Percentiles rank a stretch among this genome's conserved stretches.
Conservation (phyloP, 2,113 vertebrate species). For the Falcunculus frontatus region DNA sequence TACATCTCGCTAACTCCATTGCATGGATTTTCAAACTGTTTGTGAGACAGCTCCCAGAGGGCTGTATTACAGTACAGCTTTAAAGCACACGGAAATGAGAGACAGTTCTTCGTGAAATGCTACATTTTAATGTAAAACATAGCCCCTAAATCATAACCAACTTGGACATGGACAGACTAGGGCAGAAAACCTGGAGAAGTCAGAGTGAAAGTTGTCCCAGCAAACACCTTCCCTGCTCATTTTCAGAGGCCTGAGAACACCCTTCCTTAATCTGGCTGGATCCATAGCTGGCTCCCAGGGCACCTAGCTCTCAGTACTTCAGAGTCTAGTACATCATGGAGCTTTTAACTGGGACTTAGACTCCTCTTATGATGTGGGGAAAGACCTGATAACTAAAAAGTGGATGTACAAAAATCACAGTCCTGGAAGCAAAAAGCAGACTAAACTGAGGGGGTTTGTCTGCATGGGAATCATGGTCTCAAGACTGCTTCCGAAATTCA, state of each 20-base stretch:
- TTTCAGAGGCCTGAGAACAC: not conserved
- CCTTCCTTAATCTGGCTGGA: not conserved
- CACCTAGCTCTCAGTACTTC: not conserved
- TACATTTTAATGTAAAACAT: not conserved
- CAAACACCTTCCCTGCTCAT: not conserved
- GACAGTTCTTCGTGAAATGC: not conserved
- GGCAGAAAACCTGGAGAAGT: not conserved
- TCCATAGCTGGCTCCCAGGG: not conserved
- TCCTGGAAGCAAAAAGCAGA: not conserved
- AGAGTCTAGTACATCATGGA: accelerated
- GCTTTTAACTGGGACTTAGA: not conserved
- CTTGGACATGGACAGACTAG: not conserved
- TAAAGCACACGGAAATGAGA: not conserved
- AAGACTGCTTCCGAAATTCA: not conserved
- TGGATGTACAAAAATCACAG: not conserved
- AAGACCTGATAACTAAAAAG: not conserved
- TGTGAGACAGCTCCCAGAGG: not conserved
- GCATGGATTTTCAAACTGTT: not conserved
- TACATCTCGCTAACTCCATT: not conserved
- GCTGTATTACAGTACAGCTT: not conserved
- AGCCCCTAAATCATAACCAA: not conserved
- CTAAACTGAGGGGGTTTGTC: not conserved
- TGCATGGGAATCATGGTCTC: accelerated
- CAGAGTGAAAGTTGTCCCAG: not conserved
- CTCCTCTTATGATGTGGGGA: not conserved